Percentiles rank a stretch among this genome's conserved stretches.
Evolutionary conservation across 1,140 invertebrate genomes (phyloP).

Genomic region (Lerema accius): DNA sequence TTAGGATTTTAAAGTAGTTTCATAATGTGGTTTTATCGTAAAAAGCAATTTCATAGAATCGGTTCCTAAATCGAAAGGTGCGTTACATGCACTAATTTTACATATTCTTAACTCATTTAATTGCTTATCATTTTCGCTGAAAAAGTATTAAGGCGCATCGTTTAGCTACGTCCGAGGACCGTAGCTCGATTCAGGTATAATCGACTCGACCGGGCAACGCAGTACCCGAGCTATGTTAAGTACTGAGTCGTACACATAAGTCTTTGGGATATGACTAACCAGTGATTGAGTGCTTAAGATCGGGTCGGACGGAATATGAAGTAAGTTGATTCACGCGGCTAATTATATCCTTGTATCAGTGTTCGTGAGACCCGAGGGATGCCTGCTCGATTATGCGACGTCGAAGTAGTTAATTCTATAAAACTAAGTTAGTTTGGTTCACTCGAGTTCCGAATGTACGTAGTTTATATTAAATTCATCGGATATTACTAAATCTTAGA

Average conservation of each 20-base stretch:
- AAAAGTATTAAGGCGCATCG: not conserved
- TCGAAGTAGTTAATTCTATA: constrained; percentile 6
- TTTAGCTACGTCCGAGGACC: not conserved
- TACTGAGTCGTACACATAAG: constrained; percentile 24
- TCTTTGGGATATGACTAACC: constrained; percentile 31
- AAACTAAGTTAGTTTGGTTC: constrained; percentile 13
- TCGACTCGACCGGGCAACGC: no score
- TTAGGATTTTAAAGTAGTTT: no score
- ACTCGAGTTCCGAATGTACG: constrained; percentile 2
- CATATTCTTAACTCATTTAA: no score
- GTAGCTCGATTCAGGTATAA: not conserved
- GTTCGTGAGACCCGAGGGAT: constrained; percentile 18
- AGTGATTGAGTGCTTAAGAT: constrained; percentile 24
- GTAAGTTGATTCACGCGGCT: constrained; percentile 21
- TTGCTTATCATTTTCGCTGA: no score
- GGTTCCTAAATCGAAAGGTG: no score
- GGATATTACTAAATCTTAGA: constrained; percentile 24
- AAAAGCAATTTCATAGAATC: no score
- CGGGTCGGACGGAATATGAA: constrained; percentile 31
- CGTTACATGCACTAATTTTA: no score
- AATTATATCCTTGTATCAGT: constrained; percentile 30
- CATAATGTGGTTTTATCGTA: no score
- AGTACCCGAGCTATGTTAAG: constrained; percentile 16
- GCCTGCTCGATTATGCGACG: constrained; percentile 1
- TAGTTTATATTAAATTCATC: constrained; percentile 4